Evolutionary conservation across 2,113 vertebrate species (phyloP).

Genomic region (Bos indicus): DNA sequence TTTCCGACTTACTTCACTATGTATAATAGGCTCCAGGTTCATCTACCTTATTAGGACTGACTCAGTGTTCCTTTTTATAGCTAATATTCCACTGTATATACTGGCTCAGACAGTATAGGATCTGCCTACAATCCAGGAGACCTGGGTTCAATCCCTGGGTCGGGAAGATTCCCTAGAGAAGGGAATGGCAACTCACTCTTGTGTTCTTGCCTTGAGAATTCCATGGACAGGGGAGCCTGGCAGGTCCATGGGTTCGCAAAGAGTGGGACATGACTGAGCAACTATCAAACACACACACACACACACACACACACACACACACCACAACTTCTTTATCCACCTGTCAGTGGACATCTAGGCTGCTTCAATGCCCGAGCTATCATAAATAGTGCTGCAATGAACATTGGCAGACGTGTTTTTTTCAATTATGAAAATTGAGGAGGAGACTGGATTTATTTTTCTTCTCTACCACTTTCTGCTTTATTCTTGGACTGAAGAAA

Average conservation of each 20-base stretch:
- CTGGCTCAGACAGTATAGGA: background rate
- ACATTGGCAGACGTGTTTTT: background rate
- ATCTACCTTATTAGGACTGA: background rate
- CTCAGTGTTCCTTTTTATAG: background rate
- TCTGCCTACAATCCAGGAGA: background rate
- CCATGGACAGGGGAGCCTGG: background rate
- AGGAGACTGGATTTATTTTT: too few relatives aligned
- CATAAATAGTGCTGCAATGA: background rate
- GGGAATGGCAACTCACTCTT: background rate
- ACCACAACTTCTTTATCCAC: background rate
- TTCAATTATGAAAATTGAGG: background rate
- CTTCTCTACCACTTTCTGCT: background rate
- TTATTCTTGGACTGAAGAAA: background rate
- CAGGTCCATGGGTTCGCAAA: background rate
- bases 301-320: background rate
- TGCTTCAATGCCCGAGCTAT: background rate
- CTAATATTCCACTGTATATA: background rate
- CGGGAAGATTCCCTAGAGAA: background rate
- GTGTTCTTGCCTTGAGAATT: background rate
- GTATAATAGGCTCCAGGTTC: background rate
- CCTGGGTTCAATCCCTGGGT: background rate
- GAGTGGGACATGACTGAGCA: background rate
- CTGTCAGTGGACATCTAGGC: background rate
- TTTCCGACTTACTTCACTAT: background rate
- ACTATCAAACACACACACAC: background rate